Evolutionary conservation across 2,797 vertebrate genomes (phyloP).

Genomic region (Schizothorax lantsangensis): DNA sequence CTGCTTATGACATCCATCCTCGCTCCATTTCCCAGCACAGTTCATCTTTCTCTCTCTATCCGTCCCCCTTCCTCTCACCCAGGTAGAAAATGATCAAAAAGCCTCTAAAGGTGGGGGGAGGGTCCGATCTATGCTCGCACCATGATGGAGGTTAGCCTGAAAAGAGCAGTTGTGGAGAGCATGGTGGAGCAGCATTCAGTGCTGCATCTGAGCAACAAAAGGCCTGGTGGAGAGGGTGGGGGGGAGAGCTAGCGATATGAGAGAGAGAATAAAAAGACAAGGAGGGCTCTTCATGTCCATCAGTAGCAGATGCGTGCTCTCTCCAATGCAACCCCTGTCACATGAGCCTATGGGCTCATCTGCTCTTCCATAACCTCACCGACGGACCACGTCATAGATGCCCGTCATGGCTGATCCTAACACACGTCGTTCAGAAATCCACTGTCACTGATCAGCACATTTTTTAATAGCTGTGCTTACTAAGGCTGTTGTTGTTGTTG

Average conservation of each 20-base stretch:
- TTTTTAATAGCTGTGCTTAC: not conserved
- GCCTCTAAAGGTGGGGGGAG: slow-evolving; percentile 4
- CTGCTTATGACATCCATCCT: slow-evolving; percentile 69
- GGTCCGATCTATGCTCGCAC: not conserved
- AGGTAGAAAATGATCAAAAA: slow-evolving; percentile 53
- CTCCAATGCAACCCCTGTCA: slow-evolving; percentile 52
- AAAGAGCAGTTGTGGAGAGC: slow-evolving; percentile 57
- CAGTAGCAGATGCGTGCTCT: slow-evolving; percentile 69
- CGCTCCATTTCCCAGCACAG: slow-evolving; percentile 28
- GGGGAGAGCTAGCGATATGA: slow-evolving; percentile 53
- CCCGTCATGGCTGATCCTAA: not conserved
- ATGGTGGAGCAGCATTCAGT: slow-evolving; percentile 62
- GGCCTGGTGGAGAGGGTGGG: slow-evolving; percentile 40
- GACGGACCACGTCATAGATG: slow-evolving; percentile 23
- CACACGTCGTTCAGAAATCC: not conserved
- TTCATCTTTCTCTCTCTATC: slow-evolving; percentile 18
- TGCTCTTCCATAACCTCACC: slow-evolving; percentile 31
- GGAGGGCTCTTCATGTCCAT: slow-evolving; percentile 76
- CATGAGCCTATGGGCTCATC: slow-evolving; percentile 50
- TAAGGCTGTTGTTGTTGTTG: not conserved
- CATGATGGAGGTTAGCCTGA: slow-evolving; percentile 44
- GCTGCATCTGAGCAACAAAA: slow-evolving; percentile 61
- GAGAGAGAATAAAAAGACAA: slow-evolving; percentile 72
- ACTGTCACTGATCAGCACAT: not conserved
- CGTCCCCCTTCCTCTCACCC: slow-evolving; percentile 34